Base-by-base conservation (phyloP, 2,888 invertebrate genomes). In the Enoplolaimus lenunculus region DNA sequence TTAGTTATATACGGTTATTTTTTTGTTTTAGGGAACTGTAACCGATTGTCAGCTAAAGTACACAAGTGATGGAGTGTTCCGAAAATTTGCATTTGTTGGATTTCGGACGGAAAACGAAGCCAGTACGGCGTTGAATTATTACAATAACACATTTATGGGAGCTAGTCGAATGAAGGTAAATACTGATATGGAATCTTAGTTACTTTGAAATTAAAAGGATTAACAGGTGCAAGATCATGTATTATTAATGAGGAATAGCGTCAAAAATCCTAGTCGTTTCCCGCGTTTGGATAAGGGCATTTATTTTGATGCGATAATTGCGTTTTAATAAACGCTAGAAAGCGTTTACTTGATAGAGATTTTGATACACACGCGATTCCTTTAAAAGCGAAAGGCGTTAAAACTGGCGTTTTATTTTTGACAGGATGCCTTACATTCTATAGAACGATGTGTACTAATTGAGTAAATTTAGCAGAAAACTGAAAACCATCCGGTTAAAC, bases 1-100 rank as follows among this genome's bases (percentile, higher is more conserved):
- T n/a, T 16, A 57, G 16, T 57, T 16, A 16, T 57, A 57, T n/a
- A 21, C 16, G 31, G 2, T 66, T 68, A 3, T 70, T 68, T 70
- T n/a, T 33, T n/a, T 28, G 3, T 16, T 3, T 28, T 76, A 73
- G 64, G 79, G 78, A 13, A 67, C 72, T 3, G 68, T 98, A 7
- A 97, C 95, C 3, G 97, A 98, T 83, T 86, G 94, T 3, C 90
- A 92, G 77, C 82, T 97, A 3, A 97, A 95, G 81, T 94, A 89
- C 78, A 92, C 91, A 0, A 86, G 88, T 76, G 88, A 91, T 84
- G 94, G 95, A 7, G 88, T 88, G 79, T 97, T 97, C 81, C 86
- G 97, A 72, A 88, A 89, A 77, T 97, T 97, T 83, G 92, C 89
- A 1, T 97, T 97, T 80, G 84, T 98, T 75, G 97, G 97, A 3